A percentile compares a stretch with the other conserved stretches of the same genome.
These are phyloP conservation scores for Ectemnius continuus DNA, from an alignment of 2,888 invertebrate genomes.

Conservation along the genomic window DNA sequence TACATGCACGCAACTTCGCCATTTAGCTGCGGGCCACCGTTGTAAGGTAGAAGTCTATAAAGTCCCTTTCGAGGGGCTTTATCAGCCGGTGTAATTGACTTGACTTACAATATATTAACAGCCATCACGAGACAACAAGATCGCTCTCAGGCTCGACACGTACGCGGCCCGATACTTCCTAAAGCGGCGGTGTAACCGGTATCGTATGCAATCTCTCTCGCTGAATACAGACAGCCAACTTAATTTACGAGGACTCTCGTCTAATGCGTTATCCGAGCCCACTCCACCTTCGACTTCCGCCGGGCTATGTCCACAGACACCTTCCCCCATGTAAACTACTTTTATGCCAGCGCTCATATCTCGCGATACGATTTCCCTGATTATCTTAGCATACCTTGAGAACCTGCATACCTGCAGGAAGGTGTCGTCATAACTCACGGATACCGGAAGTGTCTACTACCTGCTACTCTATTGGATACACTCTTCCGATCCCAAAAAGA, in stretches of 20 bases:
- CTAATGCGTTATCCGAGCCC: neutral
- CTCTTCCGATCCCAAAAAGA: constrained; percentile 9
- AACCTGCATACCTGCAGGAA: constrained; percentile 4
- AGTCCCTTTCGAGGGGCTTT: neutral
- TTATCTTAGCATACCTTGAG: constrained; percentile 11
- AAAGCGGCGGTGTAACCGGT: no score
- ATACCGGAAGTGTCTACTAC: constrained; percentile 11
- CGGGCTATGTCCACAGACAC: no score
- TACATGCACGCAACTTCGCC: neutral
- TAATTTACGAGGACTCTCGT: neutral
- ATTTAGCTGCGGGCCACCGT: neutral
- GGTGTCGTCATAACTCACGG: constrained; percentile 6
- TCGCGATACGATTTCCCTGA: constrained; percentile 15
- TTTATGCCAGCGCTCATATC: neutral
- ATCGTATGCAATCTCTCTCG: no score
- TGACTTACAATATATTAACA: no score
- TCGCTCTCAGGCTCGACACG: no score
- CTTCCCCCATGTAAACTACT: neutral
- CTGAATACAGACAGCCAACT: neutral
- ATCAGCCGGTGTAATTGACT: neutral
- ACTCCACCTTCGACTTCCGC: constrained; percentile 5
- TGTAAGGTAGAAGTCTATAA: neutral
- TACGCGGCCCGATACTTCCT: no score
- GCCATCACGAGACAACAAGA: no score
- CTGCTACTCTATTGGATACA: neutral